Percentiles rank a stretch among this genome's conserved stretches.
Conservation (phyloP, 1,140 invertebrate genomes). For the Schlechtendalia chinensis region DNA sequence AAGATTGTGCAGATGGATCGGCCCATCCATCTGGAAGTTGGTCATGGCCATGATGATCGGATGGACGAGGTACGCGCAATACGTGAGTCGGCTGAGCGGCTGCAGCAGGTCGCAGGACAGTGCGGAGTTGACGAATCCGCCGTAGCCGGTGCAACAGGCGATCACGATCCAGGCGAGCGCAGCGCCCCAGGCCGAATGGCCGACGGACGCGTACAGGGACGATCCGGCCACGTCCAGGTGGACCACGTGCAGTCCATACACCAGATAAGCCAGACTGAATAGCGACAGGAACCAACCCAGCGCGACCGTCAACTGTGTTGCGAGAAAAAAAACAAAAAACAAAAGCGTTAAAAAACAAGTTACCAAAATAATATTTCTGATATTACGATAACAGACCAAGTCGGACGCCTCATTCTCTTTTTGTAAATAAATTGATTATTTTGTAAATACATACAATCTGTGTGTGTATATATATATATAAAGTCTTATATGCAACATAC, state of each 20-base stretch:
- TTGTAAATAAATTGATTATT: no score
- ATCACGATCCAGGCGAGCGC: conserved; percentile 77
- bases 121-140: conserved; percentile 67
- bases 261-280: conserved; percentile 57
- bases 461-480: no score
- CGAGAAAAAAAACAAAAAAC: not conserved
- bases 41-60: conserved; percentile 79
- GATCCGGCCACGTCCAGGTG: conserved; percentile 65
- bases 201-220: conserved; percentile 61
- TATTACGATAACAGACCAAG: no score
- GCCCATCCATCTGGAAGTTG: conserved; percentile 73
- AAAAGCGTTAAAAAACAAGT: no score
- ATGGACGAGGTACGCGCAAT: conserved; percentile 87
- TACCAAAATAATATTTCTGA: no score
- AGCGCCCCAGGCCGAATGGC: conserved; percentile 71
- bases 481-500: no score
- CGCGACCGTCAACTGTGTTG: conserved; percentile 54
- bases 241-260: conserved; percentile 73
- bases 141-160: conserved; percentile 74
- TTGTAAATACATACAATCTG: no score
- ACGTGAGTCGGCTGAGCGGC: conserved; percentile 84
- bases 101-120: conserved; percentile 77
- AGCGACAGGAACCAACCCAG: conserved; percentile 53
- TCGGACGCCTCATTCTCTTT: no score
- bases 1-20: conserved; percentile 71